phyloP scores from a whole-genome alignment of 2,797 vertebrate species.

The Ataeniobius toweri region DNA sequence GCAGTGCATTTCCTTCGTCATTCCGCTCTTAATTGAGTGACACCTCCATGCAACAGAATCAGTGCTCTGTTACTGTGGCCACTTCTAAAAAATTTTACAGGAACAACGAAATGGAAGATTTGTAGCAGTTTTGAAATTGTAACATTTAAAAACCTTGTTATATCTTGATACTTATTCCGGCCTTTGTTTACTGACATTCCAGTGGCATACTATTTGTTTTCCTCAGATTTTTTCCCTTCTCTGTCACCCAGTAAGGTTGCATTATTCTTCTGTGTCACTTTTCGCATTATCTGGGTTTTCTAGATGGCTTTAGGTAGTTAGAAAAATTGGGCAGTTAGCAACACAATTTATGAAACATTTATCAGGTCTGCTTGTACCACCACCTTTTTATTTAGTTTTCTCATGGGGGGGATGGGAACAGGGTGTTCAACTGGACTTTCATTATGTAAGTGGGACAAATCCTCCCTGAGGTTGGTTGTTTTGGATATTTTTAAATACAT shows the following conservation, averaged over 20 bases:
- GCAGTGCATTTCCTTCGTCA: too few species aligned
- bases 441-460: constrained; percentile 56
- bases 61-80: background rate
- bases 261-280: background rate
- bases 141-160: background rate
- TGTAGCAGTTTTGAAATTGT: background rate
- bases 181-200: background rate
- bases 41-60: background rate
- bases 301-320: background rate
- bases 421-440: constrained; percentile 29
- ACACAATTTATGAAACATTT: background rate
- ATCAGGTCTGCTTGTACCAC: background rate
- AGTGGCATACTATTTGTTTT: background rate
- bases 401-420: constrained; percentile 3
- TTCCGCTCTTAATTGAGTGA: too few species aligned
- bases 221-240: background rate
- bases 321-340: background rate
- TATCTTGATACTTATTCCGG: background rate
- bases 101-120: background rate
- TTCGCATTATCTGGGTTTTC: background rate
- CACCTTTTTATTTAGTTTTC: constrained; percentile 9
- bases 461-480: constrained; percentile 55
- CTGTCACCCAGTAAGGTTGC: background rate
- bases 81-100: background rate
- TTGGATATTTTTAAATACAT: constrained; percentile 67